Percentiles rank a stretch among this genome's conserved stretches.
These are phyloP conservation scores for honey bee (Apis mellifera) DNA, from an alignment of 1,140 invertebrate species.

Conservation along the genomic window DNA sequence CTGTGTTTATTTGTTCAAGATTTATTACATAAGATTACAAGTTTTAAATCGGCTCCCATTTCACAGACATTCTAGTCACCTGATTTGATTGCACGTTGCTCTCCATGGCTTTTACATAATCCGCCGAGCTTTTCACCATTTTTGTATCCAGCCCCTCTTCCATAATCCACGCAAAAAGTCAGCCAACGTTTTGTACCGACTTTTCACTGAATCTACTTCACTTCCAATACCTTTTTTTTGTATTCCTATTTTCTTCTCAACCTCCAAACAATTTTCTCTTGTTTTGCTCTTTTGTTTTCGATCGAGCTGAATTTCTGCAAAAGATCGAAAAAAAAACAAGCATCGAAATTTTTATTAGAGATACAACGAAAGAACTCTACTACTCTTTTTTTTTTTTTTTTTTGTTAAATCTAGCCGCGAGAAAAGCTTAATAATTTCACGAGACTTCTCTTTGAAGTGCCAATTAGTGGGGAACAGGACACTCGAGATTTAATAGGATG, in stretches of 20 bases:
- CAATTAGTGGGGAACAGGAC: conserved; percentile 25
- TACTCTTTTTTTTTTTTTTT: no score
- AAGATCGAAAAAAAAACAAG: background rate
- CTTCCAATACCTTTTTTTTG: no score
- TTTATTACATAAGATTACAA: background rate
- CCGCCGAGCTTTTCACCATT: conserved; percentile 69
- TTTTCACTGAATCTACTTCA: background rate
- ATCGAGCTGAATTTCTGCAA: background rate
- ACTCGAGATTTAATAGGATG: background rate
- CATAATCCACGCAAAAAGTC: background rate
- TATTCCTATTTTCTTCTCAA: no score
- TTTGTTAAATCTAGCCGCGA: background rate
- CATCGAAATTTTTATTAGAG: background rate
- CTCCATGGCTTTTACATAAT: conserved; percentile 76
- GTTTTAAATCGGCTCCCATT: background rate
- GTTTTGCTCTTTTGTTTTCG: background rate
- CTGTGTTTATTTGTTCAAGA: background rate
- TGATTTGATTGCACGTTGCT: conserved; percentile 71
- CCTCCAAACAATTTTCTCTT: background rate
- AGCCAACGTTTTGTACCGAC: background rate
- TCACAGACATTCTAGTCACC: conserved; percentile 57
- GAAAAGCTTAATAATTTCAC: background rate
- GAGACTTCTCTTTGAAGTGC: background rate
- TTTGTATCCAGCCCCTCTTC: conserved; percentile 46
- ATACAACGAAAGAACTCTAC: background rate